These are phyloP conservation scores for Carcina quercana DNA, from an alignment of 2,888 invertebrate genomes.

Conservation along the genomic window DNA sequence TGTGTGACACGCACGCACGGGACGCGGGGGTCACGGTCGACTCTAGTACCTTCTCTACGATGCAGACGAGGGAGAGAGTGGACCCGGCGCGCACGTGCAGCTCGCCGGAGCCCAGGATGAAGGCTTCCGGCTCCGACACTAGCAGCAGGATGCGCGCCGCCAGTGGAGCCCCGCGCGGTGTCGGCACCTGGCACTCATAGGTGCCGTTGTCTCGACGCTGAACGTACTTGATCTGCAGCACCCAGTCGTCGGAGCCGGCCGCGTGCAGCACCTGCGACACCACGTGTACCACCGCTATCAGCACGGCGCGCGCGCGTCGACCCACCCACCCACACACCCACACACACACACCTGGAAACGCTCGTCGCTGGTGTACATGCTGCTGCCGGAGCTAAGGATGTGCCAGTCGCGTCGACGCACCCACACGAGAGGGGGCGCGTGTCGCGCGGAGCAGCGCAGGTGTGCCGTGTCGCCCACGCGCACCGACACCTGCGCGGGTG, in stretches of 20 bases:
- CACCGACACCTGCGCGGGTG: slow-evolving; percentile 83
- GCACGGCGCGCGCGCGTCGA: neutral
- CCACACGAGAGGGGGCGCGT: too few species aligned
- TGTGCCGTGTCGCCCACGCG: slow-evolving; percentile 86
- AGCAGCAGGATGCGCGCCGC: slow-evolving; percentile 92
- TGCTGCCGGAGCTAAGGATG: slow-evolving; percentile 92
- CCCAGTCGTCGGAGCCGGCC: slow-evolving; percentile 93
- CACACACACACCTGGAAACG: slow-evolving; percentile 74
- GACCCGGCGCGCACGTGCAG: slow-evolving; percentile 94
- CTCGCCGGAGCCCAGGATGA: slow-evolving; percentile 90
- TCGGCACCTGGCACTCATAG: slow-evolving; percentile 90
- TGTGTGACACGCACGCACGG: neutral
- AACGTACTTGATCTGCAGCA: slow-evolving; percentile 92
- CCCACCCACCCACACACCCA: neutral
- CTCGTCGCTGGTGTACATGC: slow-evolving; percentile 94
- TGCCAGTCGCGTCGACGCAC: slow-evolving; percentile 94
- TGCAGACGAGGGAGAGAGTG: slow-evolving; percentile 91
- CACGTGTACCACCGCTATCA: neutral
- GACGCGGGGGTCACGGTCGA: neutral
- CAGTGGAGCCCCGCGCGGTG: slow-evolving; percentile 80
- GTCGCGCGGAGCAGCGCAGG: slow-evolving; percentile 86
- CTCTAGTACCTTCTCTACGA: slow-evolving; percentile 87
- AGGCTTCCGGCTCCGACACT: slow-evolving; percentile 92
- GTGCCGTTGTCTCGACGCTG: slow-evolving; percentile 93
- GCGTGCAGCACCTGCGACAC: slow-evolving; percentile 80